phyloP scores from a whole-genome alignment of 2,113 vertebrate genomes.

The Typhlomys cinereus region DNA sequence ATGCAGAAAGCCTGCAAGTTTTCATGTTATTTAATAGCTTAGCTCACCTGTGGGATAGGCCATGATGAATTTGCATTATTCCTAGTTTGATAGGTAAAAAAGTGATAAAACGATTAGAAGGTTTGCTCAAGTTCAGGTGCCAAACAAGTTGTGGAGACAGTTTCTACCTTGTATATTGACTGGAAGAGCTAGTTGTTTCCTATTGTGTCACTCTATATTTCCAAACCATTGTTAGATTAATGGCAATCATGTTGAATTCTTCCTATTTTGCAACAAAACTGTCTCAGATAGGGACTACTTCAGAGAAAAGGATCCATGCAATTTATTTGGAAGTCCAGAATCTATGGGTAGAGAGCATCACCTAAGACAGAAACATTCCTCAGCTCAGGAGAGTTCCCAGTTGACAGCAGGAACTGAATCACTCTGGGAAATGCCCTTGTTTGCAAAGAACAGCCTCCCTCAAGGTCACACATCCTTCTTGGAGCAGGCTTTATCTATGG shows the following conservation, averaged over 20 bases:
- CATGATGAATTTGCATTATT: neutral
- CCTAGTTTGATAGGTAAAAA: neutral
- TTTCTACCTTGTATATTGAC: neutral
- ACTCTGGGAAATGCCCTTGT: neutral
- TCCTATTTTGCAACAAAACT: neutral
- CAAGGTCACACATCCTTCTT: neutral
- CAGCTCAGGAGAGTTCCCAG: too few relatives aligned
- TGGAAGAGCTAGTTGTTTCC: neutral
- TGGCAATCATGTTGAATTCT: neutral
- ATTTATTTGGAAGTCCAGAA: neutral
- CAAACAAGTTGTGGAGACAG: neutral
- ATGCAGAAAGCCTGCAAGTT: neutral
- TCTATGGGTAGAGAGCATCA: neutral
- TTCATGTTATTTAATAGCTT: neutral
- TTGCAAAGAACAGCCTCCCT: neutral
- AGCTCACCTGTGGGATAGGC: neutral
- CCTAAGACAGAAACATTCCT: neutral
- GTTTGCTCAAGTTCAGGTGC: neutral
- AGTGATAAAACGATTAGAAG: neutral
- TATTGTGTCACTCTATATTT: neutral
- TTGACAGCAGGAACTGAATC: neutral
- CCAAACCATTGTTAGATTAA: neutral
- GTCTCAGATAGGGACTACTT: neutral
- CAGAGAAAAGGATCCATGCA: neutral
- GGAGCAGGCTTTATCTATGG: neutral